Conservation (phyloP, 2,888 invertebrate species). For the Cephus sareptanus region DNA sequence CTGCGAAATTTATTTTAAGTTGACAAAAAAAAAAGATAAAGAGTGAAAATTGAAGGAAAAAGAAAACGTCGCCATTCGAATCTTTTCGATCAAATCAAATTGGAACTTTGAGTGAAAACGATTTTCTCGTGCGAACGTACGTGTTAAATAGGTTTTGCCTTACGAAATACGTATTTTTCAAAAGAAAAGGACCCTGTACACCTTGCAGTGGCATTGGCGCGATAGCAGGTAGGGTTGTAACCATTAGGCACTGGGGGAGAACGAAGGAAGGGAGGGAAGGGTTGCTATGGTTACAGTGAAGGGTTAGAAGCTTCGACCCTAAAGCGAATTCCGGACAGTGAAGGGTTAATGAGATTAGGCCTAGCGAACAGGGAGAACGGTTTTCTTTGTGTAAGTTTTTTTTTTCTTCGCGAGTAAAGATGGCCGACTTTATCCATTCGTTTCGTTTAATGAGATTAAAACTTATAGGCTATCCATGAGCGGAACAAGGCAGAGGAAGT, state of each 20-base stretch:
- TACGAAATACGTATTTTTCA: not conserved
- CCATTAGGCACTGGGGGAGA: conserved; percentile 36
- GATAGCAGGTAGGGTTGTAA: conserved; percentile 39
- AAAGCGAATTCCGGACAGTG: conserved; percentile 42
- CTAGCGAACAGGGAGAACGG: not conserved
- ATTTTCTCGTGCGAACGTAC: no score
- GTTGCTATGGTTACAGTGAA: conserved; percentile 50
- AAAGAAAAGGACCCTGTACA: conserved; percentile 13
- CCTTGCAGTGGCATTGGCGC: conserved; percentile 25
- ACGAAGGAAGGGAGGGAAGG: conserved; percentile 39
- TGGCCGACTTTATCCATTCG: not conserved
- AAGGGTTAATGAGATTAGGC: conserved; percentile 59
- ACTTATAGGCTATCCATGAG: no score
- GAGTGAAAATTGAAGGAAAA: not conserved
- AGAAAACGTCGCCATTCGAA: not conserved
- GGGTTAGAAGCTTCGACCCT: conserved; percentile 48
- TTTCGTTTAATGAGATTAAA: no score
- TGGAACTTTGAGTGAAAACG: no score
- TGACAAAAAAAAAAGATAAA: not conserved
- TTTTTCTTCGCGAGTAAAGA: not conserved
- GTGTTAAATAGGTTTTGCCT: no score
- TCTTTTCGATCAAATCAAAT: no score
- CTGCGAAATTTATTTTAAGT: not conserved
- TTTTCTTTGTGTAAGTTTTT: not conserved
- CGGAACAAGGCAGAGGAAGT: no score